A percentile compares a stretch with the other conserved stretches of the same genome.
phyloP scores from a whole-genome alignment of 2,888 invertebrate genomes.

The Uropetala carovei region DNA sequence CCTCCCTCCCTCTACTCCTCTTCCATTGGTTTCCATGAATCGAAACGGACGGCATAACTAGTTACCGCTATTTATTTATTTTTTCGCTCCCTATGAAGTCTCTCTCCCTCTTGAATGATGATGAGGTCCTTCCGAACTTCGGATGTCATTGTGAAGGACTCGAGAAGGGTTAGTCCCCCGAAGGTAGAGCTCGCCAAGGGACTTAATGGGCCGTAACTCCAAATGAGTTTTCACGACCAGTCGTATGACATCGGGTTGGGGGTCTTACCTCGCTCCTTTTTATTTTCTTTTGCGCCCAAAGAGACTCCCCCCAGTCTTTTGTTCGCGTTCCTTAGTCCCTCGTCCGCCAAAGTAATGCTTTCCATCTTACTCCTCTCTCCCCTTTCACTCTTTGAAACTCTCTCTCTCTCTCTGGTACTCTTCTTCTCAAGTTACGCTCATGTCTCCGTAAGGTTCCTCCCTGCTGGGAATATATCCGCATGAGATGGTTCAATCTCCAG shows the following conservation, averaged over 20 bases:
- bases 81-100: background rate
- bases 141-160: constrained; percentile 18
- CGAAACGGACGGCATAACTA: background rate
- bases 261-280: background rate
- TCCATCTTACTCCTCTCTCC: background rate
- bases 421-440: too few species aligned
- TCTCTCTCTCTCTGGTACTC: too few species aligned
- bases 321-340: background rate
- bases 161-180: background rate
- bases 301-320: too few species aligned
- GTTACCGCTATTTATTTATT: constrained; percentile 29
- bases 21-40: background rate
- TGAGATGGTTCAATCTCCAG: too few species aligned
- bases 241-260: constrained; percentile 15
- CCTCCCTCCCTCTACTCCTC: background rate
- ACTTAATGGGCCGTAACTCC: constrained; percentile 56
- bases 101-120: constrained; percentile 21
- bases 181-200: background rate
- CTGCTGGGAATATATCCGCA: too few species aligned
- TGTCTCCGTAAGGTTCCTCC: too few species aligned
- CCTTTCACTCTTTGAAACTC: background rate
- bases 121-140: constrained; percentile 13
- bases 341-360: background rate
- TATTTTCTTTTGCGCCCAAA: background rate
- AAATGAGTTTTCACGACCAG: constrained; percentile 54